A percentile compares a stretch with the other conserved stretches of the same genome.
These are phyloP conservation scores for Actinia tenebrosa DNA, from an alignment of 64 coral and sea anemone genomes.

Conservation along the genomic window DNA sequence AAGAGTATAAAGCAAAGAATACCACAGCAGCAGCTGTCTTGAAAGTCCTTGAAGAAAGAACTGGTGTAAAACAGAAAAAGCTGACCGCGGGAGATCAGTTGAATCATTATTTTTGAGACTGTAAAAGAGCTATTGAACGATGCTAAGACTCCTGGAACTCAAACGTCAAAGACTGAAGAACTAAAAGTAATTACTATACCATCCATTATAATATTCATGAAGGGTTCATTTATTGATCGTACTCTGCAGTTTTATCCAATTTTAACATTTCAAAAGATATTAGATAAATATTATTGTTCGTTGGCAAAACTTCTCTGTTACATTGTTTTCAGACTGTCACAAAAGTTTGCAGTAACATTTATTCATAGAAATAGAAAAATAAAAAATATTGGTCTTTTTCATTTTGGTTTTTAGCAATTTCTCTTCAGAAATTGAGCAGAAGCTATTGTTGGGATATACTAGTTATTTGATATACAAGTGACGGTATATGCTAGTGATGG, in stretches of 20 bases:
- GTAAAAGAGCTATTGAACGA: no score
- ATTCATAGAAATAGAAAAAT: slow-evolving; percentile 26
- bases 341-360: slow-evolving; percentile 38
- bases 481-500: no score
- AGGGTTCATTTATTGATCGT: no score
- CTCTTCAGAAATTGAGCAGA: no score
- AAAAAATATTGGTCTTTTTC: no score
- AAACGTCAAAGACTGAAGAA: not conserved
- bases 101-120: not conserved
- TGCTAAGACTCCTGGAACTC: not conserved
- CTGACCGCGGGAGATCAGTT: not conserved
- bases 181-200: not conserved
- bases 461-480: no score
- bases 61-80: not conserved
- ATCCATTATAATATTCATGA: no score
- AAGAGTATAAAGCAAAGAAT: slow-evolving; percentile 7
- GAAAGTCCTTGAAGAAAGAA: not conserved
- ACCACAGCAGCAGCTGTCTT: not conserved
- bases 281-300: not conserved
- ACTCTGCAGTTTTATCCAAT: no score
- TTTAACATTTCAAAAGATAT: no score
- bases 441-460: no score
- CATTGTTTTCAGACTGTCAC: not conserved
- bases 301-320: not conserved
- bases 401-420: no score